These are phyloP conservation scores for Hypsibius dujardini DNA, from an alignment of 1,140 invertebrate species.

Conservation along the genomic window DNA sequence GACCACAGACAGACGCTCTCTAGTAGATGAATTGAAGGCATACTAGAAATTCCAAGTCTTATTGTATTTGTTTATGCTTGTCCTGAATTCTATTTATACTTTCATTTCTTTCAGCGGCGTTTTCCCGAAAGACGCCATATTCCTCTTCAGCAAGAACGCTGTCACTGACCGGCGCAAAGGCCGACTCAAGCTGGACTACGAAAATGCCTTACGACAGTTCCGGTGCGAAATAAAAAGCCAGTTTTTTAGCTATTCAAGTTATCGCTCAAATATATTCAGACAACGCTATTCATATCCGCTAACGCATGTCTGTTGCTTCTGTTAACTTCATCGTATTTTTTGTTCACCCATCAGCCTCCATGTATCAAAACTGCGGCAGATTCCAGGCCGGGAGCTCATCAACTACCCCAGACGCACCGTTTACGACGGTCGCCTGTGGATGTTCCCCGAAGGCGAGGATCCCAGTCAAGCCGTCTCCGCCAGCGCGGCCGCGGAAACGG, in stretches of 20 bases:
- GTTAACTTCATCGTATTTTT: background rate
- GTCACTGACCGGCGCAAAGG: background rate
- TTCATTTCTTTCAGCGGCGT: background rate
- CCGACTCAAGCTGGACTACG: conserved; percentile 6
- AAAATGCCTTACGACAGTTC: conserved; percentile 3
- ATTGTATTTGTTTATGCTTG: background rate
- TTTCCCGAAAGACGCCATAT: conserved; percentile 13
- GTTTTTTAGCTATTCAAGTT: background rate
- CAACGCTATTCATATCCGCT: background rate
- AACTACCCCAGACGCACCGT: background rate
- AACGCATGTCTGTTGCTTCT: background rate
- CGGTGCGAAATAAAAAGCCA: conserved; percentile 5
- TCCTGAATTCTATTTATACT: background rate
- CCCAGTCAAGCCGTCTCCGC: background rate
- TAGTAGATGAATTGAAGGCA: too few species aligned
- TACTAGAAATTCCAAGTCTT: too few species aligned
- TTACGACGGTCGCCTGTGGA: conserved; percentile 7
- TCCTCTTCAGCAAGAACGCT: background rate
- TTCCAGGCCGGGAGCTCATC: background rate
- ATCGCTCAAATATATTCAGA: background rate
- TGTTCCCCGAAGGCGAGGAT: conserved; percentile 9
- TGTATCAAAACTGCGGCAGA: background rate
- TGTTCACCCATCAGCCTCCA: background rate
- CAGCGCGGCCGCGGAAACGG: background rate
- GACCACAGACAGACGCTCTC: too few species aligned